Base-by-base conservation (phyloP, 2,888 invertebrate genomes). In the Noctua fimbriata region DNA sequence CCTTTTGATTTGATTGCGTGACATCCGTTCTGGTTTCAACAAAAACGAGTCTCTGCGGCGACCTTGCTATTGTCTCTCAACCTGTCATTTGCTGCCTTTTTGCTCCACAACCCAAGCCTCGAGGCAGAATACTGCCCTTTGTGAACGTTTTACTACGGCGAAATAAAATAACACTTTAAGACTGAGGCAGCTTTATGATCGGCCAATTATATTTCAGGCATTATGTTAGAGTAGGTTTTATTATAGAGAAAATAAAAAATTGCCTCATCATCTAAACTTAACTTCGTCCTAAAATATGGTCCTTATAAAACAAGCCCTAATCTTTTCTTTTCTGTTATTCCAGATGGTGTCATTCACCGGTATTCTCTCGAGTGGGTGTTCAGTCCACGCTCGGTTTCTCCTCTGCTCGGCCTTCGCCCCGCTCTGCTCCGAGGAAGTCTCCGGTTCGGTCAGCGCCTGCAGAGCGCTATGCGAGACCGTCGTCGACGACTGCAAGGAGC, bases 361-460 rank as follows among this genome's bases (percentile, higher is more conserved):
- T 1, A 97, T 99, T 82, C 97, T 99, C 76, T 97, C 98, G 88
- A 98, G 98, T 91, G 98, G 98, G 74, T 99, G 99, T 93, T 98
- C 98, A 9, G 97, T 97, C 79, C 98, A 98, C 92, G 97, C 98
- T 66, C 97, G 98, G 88, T 98, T 99, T 94, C 98, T 99, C 92
- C 97, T 99, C 83, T 99, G 99, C 96, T 98, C 99, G 28, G 98
- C 99, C 75, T 98, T 98, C 94, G 98, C 98, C 18, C 99, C 99
- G 60, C 98, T 99, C 94, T 99, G 99, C 95, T 98, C 99, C 52
- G 98, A 98, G 92, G 98, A 98, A 94, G 98, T 98, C 85, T 98
- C 98, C 47, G 98, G 98, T 89, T 98, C 98, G 65, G 98, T 99
- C 83, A 98, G 98, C 81, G 98, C 98, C 18, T 99, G 99, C 95